These are phyloP conservation scores for Philereme transversata DNA, from an alignment of 2,888 invertebrate genomes.

Conservation along the genomic window DNA sequence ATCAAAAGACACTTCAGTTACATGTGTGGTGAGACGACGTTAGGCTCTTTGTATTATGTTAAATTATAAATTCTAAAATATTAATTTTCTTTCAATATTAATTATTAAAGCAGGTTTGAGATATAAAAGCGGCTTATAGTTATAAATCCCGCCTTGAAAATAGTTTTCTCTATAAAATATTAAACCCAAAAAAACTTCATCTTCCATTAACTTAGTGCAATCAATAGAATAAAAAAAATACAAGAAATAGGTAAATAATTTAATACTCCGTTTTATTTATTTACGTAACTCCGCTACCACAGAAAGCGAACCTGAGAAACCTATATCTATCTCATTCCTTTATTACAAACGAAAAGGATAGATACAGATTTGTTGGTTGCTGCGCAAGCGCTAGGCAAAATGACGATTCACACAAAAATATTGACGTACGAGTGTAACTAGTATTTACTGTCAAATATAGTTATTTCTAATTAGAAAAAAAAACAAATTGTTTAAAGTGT, in stretches of 20 bases:
- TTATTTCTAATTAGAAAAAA: conserved; percentile 17
- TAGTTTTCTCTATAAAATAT: conserved; percentile 18
- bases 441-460: conserved; percentile 13
- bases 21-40: conserved; percentile 84
- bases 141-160: conserved; percentile 25
- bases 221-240: conserved; percentile 24
- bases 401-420: conserved; percentile 11
- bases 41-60: conserved; percentile 57
- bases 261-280: conserved; percentile 25
- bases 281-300: conserved; percentile 12
- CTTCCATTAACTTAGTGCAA: conserved; percentile 32
- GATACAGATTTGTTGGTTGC: conserved; percentile 3
- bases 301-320: conserved; percentile 1
- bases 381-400: background rate
- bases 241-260: conserved; percentile 28
- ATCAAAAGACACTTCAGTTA: conserved; percentile 73
- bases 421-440: conserved; percentile 24
- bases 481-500: conserved; percentile 20
- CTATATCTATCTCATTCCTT: conserved; percentile 12
- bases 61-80: conserved; percentile 34
- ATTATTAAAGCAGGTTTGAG: conserved; percentile 10
- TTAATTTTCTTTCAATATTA: conserved; percentile 33
- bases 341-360: conserved; percentile 13
- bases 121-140: conserved; percentile 13
- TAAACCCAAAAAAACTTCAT: conserved; percentile 28